A percentile compares a stretch with the other conserved stretches of the same genome.
phyloP scores from a whole-genome alignment of 2,797 vertebrate genomes.

The Clarias laeviceps region DNA sequence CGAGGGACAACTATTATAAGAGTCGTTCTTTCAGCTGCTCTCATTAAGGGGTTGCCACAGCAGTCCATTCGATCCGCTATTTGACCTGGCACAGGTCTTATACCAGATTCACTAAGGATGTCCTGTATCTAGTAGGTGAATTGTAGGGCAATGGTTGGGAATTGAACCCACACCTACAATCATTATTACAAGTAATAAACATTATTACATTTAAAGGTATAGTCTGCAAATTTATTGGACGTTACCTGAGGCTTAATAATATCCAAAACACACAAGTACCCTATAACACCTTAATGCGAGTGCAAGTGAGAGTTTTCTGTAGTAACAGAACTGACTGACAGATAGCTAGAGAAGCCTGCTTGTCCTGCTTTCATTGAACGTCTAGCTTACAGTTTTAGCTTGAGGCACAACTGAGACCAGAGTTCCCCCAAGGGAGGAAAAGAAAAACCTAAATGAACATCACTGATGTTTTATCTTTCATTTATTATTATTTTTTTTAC shows the following conservation, averaged over 20 bases:
- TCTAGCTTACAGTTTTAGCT: background rate
- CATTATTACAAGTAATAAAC: background rate
- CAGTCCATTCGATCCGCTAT: too few species aligned
- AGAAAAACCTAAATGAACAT: background rate
- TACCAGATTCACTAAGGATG: too few species aligned
- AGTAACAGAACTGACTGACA: background rate
- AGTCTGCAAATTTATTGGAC: background rate
- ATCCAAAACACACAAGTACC: too few species aligned
- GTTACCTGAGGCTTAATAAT: background rate
- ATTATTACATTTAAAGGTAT: background rate
- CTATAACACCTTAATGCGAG: background rate
- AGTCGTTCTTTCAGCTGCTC: too few species aligned
- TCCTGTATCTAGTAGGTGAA: too few species aligned
- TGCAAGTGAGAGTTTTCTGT: background rate
- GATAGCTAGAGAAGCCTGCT: background rate
- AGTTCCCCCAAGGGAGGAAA: background rate
- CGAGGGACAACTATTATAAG: background rate
- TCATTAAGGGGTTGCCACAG: too few species aligned
- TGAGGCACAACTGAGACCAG: background rate
- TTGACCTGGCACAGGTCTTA: too few species aligned
- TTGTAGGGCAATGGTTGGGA: too few species aligned
- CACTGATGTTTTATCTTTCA: background rate
- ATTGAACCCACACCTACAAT: too few species aligned
- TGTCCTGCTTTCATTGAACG: background rate
- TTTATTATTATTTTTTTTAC: background rate